These are phyloP conservation scores for Tarsius wallacei DNA, from an alignment of 2,797 vertebrate genomes.

Conservation along the genomic window DNA sequence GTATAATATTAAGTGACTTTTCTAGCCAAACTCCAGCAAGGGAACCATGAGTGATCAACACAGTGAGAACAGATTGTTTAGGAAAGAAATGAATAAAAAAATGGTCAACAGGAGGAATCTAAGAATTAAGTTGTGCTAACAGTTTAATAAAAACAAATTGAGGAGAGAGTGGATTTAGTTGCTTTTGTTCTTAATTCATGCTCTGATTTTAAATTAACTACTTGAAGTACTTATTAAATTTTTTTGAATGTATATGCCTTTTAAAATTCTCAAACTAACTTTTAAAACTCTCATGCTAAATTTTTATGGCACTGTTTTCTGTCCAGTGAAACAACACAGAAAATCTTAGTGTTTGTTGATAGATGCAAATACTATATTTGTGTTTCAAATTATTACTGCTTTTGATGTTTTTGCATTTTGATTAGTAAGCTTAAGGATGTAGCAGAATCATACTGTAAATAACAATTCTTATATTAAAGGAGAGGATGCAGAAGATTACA, in stretches of 20 bases:
- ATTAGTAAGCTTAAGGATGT: background rate
- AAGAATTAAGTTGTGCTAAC: background rate
- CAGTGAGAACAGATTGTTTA: conserved; percentile 6
- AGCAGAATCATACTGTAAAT: background rate
- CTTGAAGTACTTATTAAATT: background rate
- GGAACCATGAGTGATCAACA: background rate
- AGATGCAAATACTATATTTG: conserved; percentile 1
- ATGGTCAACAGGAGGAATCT: background rate
- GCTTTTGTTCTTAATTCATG: background rate
- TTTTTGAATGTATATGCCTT: conserved; percentile 5
- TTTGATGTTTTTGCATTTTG: conserved; percentile 49
- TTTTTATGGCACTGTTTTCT: conserved; percentile 34
- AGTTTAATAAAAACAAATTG: conserved; percentile 20
- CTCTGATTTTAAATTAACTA: conserved; percentile 1
- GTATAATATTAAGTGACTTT: conserved; percentile 5
- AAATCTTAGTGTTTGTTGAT: background rate
- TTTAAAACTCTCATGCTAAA: conserved; percentile 10
- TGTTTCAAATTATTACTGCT: conserved; percentile 14
- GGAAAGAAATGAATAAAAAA: background rate
- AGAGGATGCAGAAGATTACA: background rate
- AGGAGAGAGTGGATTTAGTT: background rate
- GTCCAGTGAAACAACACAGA: background rate
- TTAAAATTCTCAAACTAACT: background rate
- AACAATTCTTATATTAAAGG: background rate
- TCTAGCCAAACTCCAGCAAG: background rate